Evolutionary conservation across 2,888 invertebrate genomes (phyloP), one percentile per base, ranked within the genome.

Genomic region (Nematopogon swammerdamellus): DNA sequence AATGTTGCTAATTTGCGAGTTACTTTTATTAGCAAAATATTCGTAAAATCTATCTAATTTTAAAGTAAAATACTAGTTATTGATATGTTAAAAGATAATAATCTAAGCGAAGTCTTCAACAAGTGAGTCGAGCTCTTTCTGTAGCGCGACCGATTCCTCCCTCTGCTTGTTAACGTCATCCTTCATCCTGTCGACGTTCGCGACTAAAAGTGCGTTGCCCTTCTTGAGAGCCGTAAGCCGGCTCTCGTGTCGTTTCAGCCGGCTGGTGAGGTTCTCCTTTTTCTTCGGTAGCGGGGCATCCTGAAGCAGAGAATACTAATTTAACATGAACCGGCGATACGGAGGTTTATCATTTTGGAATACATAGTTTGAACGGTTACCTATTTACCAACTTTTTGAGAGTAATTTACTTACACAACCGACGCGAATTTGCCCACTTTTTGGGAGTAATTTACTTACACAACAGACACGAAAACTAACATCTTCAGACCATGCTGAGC

Each of bases 61-160:
- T 36, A 17, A 3, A n/a, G n/a, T 18, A 18, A 45, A 45, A 18
- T 10, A 44, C 30, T n/a, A 19, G 8, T n/a, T n/a, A n/a, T n/a
- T n/a, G n/a, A n/a, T n/a, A n/a, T n/a, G n/a, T n/a, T n/a, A n/a
- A n/a, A n/a, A n/a, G n/a, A n/a, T n/a, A 25, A 6, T 25, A 11
- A 43, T 52, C 72, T 84, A 92, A 61, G 92, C 91, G 61, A 94
- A 81, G 72, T 94, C 93, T 36, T 91, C 89, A 54, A 94, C 83
- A 18, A 93, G 88, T 3, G 92, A 90, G 68, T 94, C 92, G 53
- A 95, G 72, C 68, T 95, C 94, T 60, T 90, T 87, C 70, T 94
- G 89, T 46, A 94, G 71, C 44, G 85, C 80, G 46, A 85, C 77
- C 6, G 92, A 90, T 69, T 89, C 85, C 59, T 92, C 92, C 58